Conservation (phyloP, 2,797 vertebrate genomes). For the Micromesistius poutassou region DNA sequence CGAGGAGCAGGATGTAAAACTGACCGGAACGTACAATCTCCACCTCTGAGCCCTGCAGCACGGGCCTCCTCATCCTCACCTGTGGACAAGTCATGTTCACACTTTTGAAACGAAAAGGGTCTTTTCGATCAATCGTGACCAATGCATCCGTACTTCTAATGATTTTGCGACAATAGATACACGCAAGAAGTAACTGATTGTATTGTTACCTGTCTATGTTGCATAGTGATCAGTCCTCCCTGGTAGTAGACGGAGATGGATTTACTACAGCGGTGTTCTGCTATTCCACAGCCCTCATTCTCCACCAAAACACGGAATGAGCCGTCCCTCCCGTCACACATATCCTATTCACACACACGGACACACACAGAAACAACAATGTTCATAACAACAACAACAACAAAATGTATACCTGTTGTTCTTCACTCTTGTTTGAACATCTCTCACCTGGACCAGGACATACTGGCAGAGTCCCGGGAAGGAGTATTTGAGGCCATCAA, state of each 20-base stretch:
- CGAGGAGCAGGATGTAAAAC: conserved; percentile 83
- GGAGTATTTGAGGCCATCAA: conserved; percentile 87
- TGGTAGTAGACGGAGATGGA: conserved; percentile 79
- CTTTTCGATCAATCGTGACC: no score
- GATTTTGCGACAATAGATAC: neutral
- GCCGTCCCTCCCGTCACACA: conserved; percentile 79
- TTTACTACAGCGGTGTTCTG: conserved; percentile 85
- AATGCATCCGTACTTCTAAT: neutral
- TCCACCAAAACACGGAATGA: conserved; percentile 87
- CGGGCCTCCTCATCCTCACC: conserved; percentile 83
- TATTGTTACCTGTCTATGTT: conserved; percentile 77
- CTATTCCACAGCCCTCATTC: conserved; percentile 86
- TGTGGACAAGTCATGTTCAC: conserved; percentile 39
- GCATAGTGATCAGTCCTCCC: conserved; percentile 82
- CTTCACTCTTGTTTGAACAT: no score
- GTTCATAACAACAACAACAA: neutral
- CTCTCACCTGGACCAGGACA: conserved; percentile 88
- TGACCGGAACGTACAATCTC: conserved; percentile 87
- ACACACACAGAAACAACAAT: no score
- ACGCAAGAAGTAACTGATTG: neutral
- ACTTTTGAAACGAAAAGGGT: no score
- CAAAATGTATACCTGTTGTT: neutral
- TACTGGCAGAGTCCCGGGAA: conserved; percentile 94
- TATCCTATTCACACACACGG: conserved; percentile 73
- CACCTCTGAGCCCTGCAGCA: conserved; percentile 73